Base-by-base conservation (phyloP, 2,888 invertebrate species). In the Cristatella mucedo region DNA sequence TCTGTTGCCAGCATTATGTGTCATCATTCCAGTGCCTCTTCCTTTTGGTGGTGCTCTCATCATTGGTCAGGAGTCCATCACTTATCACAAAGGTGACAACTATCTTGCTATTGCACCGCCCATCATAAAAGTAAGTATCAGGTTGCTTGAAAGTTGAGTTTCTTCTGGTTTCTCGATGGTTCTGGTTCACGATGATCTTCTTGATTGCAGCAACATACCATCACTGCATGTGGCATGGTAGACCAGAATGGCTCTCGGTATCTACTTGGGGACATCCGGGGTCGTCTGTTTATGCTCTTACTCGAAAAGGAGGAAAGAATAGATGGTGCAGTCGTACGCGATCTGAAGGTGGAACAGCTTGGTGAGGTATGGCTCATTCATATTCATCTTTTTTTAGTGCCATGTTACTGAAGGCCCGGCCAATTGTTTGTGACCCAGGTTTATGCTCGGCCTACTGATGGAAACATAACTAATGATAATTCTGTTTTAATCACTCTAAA, bases 11-110 rank as follows among this genome's bases (percentile, higher is more conserved):
- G n/a, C n/a, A n/a, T 41, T 22, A 21, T 33, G 22, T 15, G 19
- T 43, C 39, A 24, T 32, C 33, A 11, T 49, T 50, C 16, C 51
- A 41, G 89, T 97, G n/a, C 91, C 93, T 5, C 81, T 83, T 40
- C 93, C 93, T 3, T 74, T 86, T 50, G 82, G 80, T 67, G 97
- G 97, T 29, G 87, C 87, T 1, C 79, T 97, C 52, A 84, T 97
- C 13, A 83, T 97, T 57, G 95, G 95, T 0, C 86, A 91, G 56
- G 93, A 97, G 63, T 87, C 89, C 16, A 89, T 97, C 63, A 77
- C 91, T 2, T 95, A 95, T 62, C 91, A 93, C 55, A 85, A 89
- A 67, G 91, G 89, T 15, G 80, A 79, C 47, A 53, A 55, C 44
- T 61, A 59, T 47, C 36, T 58, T 36, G 85, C 89, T 1, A 85